These are phyloP conservation scores for Bombus huntii DNA, from an alignment of 1,140 invertebrate species.

Conservation along the genomic window DNA sequence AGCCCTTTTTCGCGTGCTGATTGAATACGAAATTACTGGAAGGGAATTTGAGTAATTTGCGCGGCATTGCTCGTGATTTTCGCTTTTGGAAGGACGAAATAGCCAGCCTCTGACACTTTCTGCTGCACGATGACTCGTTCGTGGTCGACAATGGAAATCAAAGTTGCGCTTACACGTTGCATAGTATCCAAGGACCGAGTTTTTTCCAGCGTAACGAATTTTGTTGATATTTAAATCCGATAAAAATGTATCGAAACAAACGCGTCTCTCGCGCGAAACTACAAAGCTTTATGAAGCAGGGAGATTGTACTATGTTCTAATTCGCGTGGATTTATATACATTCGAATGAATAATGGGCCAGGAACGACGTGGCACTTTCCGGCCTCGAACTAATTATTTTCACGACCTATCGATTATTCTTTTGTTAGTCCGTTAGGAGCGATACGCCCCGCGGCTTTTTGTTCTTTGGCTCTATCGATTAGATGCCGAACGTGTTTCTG, in stretches of 20 bases:
- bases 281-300: conserved; percentile 29
- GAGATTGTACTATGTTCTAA: conserved; percentile 37
- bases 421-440: conserved; percentile 15
- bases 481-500: neutral
- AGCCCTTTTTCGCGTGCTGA: neutral
- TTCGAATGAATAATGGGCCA: conserved; percentile 41
- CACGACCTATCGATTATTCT: conserved; percentile 49
- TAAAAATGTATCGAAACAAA: conserved; percentile 14
- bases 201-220: neutral
- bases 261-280: neutral
- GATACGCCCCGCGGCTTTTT: neutral
- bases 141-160: neutral
- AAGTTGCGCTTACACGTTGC: neutral
- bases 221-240: conserved; percentile 25
- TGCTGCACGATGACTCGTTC: neutral
- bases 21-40: conserved; percentile 26
- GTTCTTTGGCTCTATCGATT: neutral
- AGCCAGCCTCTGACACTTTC: too few species aligned
- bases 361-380: conserved; percentile 7
- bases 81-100: too few species aligned
- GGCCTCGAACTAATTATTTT: conserved; percentile 53
- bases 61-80: neutral
- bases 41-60: neutral
- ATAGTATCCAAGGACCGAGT: neutral
- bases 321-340: conserved; percentile 43